Base-by-base conservation (phyloP, 2,797 vertebrate genomes). In the Pseudochromis fuscus region DNA sequence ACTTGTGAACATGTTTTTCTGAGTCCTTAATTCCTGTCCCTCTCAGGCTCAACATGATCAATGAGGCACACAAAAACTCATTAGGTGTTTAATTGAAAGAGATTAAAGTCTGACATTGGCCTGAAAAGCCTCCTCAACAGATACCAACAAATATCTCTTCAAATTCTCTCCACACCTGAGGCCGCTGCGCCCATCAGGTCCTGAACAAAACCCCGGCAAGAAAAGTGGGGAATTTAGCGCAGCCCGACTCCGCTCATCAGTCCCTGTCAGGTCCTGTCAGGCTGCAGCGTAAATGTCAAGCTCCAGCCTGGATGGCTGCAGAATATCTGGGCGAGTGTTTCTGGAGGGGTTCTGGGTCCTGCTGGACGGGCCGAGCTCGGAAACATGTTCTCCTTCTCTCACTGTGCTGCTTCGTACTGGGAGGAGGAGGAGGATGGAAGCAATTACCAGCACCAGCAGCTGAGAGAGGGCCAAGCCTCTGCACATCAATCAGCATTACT, bases 361-460 rank as follows among this genome's bases (percentile, higher is more conserved):
- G 77, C 83, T 82, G 74, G 74, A 88, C 61, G 76, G 60, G 42
- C 51, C 37, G 72, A 66, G 66, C 35, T 45, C n/a, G 82, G 77
- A 82, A 81, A 81, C 77, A 37, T 77, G 83, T 73, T 88, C 83
- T 67, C 67, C 72, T 74, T 62, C 86, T 77, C 87, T 89, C 75
- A 9, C 77, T 67, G 73, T 25, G 70, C 81, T 84, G 7, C 87
- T 85, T 74, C 46, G 30, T 16, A 61, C 61, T 65, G 74, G 84
- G 67, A 87, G 81, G 83, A 87, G 84, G 67, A 87, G 81, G 83
- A 87, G 84, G 84, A 91, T 87, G 86, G 91, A 90, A 91, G 89
- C 87, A 92, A 92, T 92, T 91, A 91, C 85, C 90, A 89, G 81
- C 67, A 9, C 83, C 87, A 91, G 89, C 81, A 87, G 83, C 88